These are phyloP conservation scores for Channa striata DNA, from an alignment of 2,797 vertebrate genomes.

Conservation along the genomic window DNA sequence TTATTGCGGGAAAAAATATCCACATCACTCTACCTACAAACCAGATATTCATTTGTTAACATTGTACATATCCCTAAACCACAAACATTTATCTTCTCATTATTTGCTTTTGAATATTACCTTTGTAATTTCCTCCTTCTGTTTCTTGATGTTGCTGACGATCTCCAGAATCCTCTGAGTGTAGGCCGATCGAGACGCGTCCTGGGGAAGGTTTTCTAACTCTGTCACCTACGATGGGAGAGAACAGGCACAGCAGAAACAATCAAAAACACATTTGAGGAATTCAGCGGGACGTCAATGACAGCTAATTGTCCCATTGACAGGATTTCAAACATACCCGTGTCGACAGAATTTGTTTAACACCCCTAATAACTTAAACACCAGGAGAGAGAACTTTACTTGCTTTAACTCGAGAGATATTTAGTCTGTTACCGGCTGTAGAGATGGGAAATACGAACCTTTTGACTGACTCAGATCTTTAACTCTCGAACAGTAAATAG, in stretches of 20 bases:
- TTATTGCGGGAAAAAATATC: no score
- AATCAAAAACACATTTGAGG: not conserved
- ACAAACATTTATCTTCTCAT: no score
- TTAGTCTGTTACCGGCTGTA: constrained; percentile 85
- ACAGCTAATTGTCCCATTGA: not conserved
- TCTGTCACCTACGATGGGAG: constrained; percentile 83
- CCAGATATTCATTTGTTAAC: no score
- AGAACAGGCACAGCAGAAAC: not conserved
- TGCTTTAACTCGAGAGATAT: not conserved
- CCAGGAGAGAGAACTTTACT: not conserved
- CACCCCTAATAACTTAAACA: not conserved
- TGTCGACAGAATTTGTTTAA: not conserved
- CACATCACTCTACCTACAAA: not conserved
- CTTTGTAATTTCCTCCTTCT: constrained; percentile 96
- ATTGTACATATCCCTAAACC: no score
- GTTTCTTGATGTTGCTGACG: constrained; percentile 93
- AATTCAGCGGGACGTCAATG: not conserved
- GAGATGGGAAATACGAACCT: no score
- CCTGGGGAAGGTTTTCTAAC: constrained; percentile 89
- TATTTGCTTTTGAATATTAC: constrained; percentile 64
- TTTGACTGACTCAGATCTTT: no score
- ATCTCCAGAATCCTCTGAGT: constrained; percentile 95
- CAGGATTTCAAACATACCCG: not conserved
- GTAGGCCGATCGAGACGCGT: constrained; percentile 90
- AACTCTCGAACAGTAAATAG: no score